Evolutionary conservation across 2,113 vertebrate genomes (phyloP), one percentile per base, ranked within the genome.

Genomic region (Columba livia): DNA sequence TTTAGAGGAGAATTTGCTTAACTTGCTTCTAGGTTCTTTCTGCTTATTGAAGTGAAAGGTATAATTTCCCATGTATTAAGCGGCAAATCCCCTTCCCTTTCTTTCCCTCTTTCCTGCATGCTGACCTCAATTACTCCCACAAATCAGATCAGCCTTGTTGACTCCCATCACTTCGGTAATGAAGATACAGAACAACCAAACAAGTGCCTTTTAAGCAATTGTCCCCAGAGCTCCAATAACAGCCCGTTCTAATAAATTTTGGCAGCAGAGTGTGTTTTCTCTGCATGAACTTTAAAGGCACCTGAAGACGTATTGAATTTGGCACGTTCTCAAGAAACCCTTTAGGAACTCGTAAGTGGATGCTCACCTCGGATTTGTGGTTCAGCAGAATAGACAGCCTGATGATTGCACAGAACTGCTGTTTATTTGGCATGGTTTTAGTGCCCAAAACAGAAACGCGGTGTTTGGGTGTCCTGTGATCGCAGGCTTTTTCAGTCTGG

Each of bases 131-230:
- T 97, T 98, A 97, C 96, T 97, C 84, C 94, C 96, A 90, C 91
- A 98, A 97, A 97, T 97, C 96, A 96, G 95, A 97, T 97, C 97
- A 98, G 85, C 92, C 89, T 96, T 97, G 85, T 95, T 97, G 96
- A 92, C 92, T 96, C 96, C 95, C 96, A 93, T 95, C 90, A 88
- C 95, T 94, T 94, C 70, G 78, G 83, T 97, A 93, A 97, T 97
- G 96, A 95, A 90, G 80, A 86, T 72, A 85, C 89, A 70, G 83
- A 91, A 93, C 3, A 28, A 90, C 92, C 89, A 94, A 90, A 66
- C 53, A 29, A 90, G 36, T 73, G 32, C 86, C 92, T 86, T 94
- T 56, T 73, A 85, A 93, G 88, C 48, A 85, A 32, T 56, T 85
- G 70, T 92, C 53, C 90, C 94, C 72, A 7, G 71, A 81, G 57